Evolutionary conservation across 2,888 invertebrate species (phyloP).

Genomic region (Ophraella communa): DNA sequence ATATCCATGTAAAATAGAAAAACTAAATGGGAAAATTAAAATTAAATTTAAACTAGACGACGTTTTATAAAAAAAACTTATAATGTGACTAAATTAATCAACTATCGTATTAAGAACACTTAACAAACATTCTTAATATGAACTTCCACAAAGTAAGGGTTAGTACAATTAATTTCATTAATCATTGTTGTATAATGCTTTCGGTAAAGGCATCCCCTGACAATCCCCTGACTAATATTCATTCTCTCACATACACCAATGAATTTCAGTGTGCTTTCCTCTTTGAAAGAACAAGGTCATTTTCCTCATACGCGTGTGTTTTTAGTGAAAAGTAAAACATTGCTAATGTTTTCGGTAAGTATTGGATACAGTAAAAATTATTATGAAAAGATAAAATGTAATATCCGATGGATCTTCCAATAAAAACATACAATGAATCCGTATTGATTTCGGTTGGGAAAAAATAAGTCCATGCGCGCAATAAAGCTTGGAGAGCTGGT

Average conservation of each 20-base stretch:
- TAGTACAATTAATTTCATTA: no score
- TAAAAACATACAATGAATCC: slow-evolving; percentile 38
- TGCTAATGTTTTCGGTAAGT: slow-evolving; percentile 5
- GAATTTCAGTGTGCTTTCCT: slow-evolving; percentile 35
- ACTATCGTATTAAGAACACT: no score
- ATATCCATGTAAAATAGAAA: no score
- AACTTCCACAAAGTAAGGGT: no score
- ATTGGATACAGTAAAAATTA: neutral
- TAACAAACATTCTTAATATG: no score
- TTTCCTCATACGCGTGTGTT: slow-evolving; percentile 2
- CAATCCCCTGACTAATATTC: neutral
- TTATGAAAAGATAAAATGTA: neutral
- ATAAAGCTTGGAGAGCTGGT: slow-evolving; percentile 52
- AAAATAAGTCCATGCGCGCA: slow-evolving; percentile 60
- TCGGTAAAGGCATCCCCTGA: neutral
- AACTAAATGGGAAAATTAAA: no score
- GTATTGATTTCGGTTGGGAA: slow-evolving; percentile 58
- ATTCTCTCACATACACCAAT: slow-evolving; percentile 20
- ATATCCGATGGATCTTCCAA: slow-evolving; percentile 42
- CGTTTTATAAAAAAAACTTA: no score
- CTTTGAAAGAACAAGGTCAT: slow-evolving; percentile 33
- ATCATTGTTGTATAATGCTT: slow-evolving; percentile 5
- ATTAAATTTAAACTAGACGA: no score
- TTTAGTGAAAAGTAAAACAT: neutral
- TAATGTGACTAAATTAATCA: no score